Evolutionary conservation across 2,888 invertebrate species (phyloP).

Genomic region (Eupithecia insigniata): DNA sequence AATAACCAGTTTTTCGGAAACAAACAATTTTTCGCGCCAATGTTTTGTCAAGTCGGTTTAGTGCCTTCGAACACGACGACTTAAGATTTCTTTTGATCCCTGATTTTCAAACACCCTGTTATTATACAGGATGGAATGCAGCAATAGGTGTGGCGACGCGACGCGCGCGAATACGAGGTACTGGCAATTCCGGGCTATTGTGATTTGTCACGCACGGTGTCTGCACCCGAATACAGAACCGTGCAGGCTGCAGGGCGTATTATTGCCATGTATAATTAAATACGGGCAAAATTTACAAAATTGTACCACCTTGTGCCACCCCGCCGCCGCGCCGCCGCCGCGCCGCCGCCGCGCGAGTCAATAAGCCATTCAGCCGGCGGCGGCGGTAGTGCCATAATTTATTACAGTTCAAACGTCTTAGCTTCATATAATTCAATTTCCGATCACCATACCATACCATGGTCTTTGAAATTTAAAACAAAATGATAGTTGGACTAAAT

Average conservation of each 20-base stretch:
- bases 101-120: background rate
- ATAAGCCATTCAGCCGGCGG: background rate
- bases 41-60: background rate
- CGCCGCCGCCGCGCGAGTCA: too few species aligned
- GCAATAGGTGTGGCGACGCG: conserved; percentile 10
- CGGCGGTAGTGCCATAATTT: background rate
- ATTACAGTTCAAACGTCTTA: background rate
- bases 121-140: background rate
- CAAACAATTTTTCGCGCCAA: background rate
- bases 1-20: background rate
- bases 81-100: background rate
- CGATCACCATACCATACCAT: background rate
- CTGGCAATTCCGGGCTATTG: conserved; percentile 32
- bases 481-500: too few species aligned
- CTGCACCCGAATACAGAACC: conserved; percentile 38
- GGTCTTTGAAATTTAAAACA: background rate
- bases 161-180: conserved; percentile 9
- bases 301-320: too few species aligned
- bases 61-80: background rate
- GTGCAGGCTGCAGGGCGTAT: conserved; percentile 29
- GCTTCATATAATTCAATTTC: background rate
- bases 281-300: background rate
- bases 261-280: conserved; percentile 5
- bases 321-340: too few species aligned
- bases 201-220: conserved; percentile 37